Evolutionary conservation across 2,113 vertebrate genomes (phyloP).

Genomic region (Dipodomys ordii): DNA sequence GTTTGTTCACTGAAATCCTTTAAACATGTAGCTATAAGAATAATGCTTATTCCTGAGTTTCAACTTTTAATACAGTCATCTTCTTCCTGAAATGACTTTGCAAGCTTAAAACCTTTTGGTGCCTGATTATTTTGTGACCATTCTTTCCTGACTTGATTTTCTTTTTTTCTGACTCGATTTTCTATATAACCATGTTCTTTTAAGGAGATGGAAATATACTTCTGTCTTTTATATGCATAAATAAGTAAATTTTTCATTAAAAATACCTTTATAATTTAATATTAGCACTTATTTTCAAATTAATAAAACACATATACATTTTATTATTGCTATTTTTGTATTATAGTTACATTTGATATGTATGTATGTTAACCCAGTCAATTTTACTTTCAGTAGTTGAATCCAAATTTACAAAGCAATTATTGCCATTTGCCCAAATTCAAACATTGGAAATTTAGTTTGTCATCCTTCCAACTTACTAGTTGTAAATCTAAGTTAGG

Average conservation of each 20-base stretch:
- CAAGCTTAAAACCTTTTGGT: not conserved
- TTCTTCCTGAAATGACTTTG: not conserved
- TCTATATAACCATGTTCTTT: not conserved
- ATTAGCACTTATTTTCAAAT: slow-evolving; percentile 13
- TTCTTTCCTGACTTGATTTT: not conserved
- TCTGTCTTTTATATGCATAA: not conserved
- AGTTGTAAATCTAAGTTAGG: not conserved
- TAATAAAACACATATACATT: not conserved
- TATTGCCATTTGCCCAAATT: slow-evolving; percentile 36
- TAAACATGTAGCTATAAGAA: not conserved
- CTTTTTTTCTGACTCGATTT: not conserved
- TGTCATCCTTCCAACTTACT: not conserved
- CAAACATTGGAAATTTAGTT: not conserved
- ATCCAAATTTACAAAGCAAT: not conserved
- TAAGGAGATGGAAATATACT: not conserved
- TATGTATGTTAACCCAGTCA: not conserved
- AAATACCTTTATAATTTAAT: not conserved
- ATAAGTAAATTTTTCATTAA: not conserved
- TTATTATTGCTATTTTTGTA: not conserved
- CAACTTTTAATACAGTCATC: not conserved
- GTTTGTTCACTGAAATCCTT: not conserved
- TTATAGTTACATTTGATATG: not conserved
- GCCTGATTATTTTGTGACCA: not conserved
- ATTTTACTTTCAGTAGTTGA: not conserved
- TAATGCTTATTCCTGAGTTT: not conserved